Percentiles rank a stretch among this genome's conserved stretches.
Conservation (phyloP, 2,113 vertebrate genomes). For the Smithornis capensis region DNA sequence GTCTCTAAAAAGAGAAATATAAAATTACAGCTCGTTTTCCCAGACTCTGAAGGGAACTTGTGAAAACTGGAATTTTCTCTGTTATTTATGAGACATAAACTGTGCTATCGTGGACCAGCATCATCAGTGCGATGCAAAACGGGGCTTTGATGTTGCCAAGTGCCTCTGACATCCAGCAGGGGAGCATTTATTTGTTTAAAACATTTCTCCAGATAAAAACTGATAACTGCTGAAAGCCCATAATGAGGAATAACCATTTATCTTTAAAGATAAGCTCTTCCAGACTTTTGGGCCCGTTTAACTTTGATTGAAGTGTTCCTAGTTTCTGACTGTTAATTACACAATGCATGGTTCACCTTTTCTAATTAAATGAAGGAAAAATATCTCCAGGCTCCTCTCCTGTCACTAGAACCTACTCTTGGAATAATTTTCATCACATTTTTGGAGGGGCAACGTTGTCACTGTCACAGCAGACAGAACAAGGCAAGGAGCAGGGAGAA, state of each 20-base stretch:
- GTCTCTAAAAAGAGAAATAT: neutral
- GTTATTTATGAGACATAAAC: neutral
- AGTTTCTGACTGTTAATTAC: neutral
- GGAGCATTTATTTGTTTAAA: slow-evolving; percentile 56
- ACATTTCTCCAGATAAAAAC: slow-evolving; percentile 42
- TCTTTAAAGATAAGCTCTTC: neutral
- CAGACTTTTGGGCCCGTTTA: neutral
- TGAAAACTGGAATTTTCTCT: neutral
- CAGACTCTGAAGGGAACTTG: neutral
- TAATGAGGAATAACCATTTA: neutral
- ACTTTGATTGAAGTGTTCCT: neutral
- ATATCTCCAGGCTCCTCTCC: neutral
- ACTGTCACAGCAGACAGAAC: neutral
- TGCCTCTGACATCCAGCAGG: slow-evolving; percentile 16
- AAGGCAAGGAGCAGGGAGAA: neutral
- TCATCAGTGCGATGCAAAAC: neutral
- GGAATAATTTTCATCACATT: neutral
- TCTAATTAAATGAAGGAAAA: neutral
- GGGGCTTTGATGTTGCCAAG: neutral
- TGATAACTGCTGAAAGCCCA: neutral
- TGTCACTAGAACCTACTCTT: neutral
- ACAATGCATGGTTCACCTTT: neutral
- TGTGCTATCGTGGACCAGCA: neutral
- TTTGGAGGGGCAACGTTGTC: rapidly evolving
- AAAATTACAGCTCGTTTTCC: neutral